Percentiles rank a stretch among this genome's conserved stretches.
phyloP scores from a whole-genome alignment of 2,888 invertebrate species.

The Petrolisthes cinctipes region DNA sequence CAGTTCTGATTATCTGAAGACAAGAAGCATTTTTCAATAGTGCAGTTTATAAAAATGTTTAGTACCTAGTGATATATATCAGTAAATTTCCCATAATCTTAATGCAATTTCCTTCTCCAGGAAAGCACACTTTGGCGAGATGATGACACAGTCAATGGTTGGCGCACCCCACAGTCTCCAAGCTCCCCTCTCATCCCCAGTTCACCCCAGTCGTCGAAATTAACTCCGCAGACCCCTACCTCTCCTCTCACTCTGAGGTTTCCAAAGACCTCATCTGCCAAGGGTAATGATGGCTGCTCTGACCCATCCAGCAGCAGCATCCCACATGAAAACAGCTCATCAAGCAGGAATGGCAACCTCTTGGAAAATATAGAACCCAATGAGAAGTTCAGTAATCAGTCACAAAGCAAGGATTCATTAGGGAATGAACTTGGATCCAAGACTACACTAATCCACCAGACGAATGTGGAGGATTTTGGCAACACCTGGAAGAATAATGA shows the following conservation, averaged over 20 bases:
- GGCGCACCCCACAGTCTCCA: slow-evolving; percentile 47
- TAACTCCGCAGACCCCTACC: neutral
- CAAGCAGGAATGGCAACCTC: neutral
- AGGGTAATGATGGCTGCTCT: neutral
- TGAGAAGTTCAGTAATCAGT: neutral
- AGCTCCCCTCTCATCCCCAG: slow-evolving; percentile 33
- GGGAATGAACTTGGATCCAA: no score
- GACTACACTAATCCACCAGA: slow-evolving; percentile 2
- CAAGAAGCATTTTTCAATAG: no score
- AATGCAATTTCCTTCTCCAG: neutral
- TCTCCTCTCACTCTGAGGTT: neutral
- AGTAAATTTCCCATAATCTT: no score
- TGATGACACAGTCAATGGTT: slow-evolving; percentile 32
- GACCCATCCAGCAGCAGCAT: neutral
- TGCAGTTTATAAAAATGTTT: no score
- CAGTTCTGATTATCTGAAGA: no score
- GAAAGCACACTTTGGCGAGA: slow-evolving; percentile 37
- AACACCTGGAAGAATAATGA: slow-evolving; percentile 6
- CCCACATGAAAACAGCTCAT: no score
- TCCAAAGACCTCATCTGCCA: neutral
- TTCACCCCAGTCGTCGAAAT: slow-evolving; percentile 20
- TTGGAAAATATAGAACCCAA: neutral
- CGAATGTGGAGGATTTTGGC: neutral
- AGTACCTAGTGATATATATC: no score
- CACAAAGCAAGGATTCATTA: neutral